phyloP scores from a whole-genome alignment of 2,797 vertebrate genomes.

The Gambusia yucatana region DNA sequence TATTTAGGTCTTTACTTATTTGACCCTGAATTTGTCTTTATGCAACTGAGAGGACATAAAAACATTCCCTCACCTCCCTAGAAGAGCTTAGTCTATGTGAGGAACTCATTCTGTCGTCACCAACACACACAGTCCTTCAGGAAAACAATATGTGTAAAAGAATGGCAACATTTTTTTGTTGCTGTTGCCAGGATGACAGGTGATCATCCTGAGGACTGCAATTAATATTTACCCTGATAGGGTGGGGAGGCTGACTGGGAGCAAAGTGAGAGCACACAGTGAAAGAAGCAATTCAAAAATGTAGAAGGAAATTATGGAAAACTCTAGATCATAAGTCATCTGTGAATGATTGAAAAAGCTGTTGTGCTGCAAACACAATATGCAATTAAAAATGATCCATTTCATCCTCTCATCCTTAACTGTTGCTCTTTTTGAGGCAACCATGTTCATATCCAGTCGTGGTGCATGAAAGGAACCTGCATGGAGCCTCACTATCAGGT shows the following conservation, averaged over 20 bases:
- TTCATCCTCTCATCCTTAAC: slow-evolving; percentile 50
- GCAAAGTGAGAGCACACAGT: slow-evolving; percentile 63
- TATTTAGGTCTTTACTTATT: slow-evolving; percentile 7
- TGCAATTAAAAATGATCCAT: slow-evolving; percentile 71
- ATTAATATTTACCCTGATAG: slow-evolving; percentile 88
- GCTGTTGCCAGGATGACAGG: slow-evolving; percentile 81
- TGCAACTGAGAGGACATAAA: slow-evolving; percentile 17
- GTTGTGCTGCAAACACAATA: slow-evolving; percentile 43
- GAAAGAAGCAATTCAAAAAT: slow-evolving; percentile 78
- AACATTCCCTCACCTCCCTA: slow-evolving; percentile 7
- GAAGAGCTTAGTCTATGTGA: slow-evolving; percentile 4
- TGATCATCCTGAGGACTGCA: slow-evolving; percentile 78
- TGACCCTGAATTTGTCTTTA: slow-evolving; percentile 7
- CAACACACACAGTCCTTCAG: slow-evolving; percentile 34
- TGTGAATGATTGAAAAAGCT: slow-evolving; percentile 53
- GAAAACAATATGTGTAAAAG: slow-evolving; percentile 62
- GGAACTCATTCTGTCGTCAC: slow-evolving; percentile 34
- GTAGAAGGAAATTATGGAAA: slow-evolving; percentile 75
- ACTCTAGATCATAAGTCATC: slow-evolving; percentile 64
- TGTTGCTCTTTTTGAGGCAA: slow-evolving; percentile 57
- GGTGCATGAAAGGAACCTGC: slow-evolving; percentile 12
- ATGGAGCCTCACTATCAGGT: slow-evolving; percentile 6
- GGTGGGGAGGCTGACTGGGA: slow-evolving; percentile 76
- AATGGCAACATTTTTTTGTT: slow-evolving; percentile 48
- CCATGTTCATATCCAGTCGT: slow-evolving; percentile 58